Percentiles rank a stretch among this genome's conserved stretches.
These are phyloP conservation scores for Geopemphigus sp. DNA, from an alignment of 1,140 invertebrate genomes.

Conservation along the genomic window DNA sequence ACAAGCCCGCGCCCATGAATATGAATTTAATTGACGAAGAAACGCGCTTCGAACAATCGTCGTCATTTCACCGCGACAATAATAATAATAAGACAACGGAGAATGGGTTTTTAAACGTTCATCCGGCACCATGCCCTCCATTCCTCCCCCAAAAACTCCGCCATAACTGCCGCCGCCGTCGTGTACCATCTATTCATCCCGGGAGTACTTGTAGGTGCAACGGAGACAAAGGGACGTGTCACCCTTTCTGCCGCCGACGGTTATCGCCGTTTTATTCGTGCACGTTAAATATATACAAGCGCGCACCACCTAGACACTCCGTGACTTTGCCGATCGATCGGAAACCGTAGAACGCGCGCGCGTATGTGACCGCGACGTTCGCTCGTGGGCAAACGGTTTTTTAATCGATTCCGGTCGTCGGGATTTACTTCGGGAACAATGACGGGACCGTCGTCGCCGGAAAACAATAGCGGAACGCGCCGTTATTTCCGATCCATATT, in stretches of 20 bases:
- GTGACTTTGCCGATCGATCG: constrained; percentile 37
- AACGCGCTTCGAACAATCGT: constrained; percentile 30
- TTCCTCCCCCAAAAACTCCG: no score
- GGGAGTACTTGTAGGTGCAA: no score
- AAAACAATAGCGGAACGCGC: constrained; percentile 15
- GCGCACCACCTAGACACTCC: not conserved
- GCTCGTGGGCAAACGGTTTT: constrained; percentile 18
- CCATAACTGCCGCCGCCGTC: no score
- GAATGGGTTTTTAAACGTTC: constrained; percentile 16
- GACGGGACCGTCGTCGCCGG: not conserved
- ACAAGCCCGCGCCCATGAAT: constrained; percentile 11
- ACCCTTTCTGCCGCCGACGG: not conserved
- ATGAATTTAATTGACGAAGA: constrained; percentile 42
- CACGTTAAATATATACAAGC: not conserved
- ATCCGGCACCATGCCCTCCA: no score
- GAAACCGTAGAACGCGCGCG: not conserved
- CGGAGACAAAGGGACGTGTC: constrained; percentile 29
- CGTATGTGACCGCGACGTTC: not conserved
- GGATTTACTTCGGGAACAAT: no score
- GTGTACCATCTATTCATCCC: no score
- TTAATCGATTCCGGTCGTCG: constrained; percentile 13
- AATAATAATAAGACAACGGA: constrained; percentile 37
- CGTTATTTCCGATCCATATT: constrained; percentile 33
- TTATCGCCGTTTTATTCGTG: no score
- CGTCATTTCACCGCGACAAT: not conserved